Percentiles rank a stretch among this genome's conserved stretches.
phyloP scores from a whole-genome alignment of 2,113 vertebrate species.

The Struthidea cinerea region DNA sequence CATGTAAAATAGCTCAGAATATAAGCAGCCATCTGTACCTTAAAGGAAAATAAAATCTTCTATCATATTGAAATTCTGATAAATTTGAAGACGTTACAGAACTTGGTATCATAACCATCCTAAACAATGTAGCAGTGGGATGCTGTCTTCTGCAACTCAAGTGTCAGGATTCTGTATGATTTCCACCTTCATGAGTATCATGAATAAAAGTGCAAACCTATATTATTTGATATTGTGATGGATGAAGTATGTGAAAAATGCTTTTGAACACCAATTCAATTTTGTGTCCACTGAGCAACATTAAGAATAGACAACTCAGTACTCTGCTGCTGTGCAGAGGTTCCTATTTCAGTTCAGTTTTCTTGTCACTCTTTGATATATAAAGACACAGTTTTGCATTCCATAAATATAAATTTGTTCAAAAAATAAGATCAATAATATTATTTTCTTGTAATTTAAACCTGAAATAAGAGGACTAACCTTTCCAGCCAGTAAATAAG shows the following conservation, averaged over 20 bases:
- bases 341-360: not conserved
- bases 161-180: not conserved
- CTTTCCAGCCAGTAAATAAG: not conserved
- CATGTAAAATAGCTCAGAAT: slow-evolving; percentile 11
- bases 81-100: not conserved
- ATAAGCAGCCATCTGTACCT: slow-evolving; percentile 53
- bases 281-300: not conserved
- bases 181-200: not conserved
- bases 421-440: not conserved
- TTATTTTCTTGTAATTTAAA: not conserved
- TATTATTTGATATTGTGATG: not conserved
- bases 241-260: not conserved
- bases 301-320: not conserved
- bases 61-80: not conserved
- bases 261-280: not conserved
- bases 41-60: not conserved
- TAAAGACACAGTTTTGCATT: not conserved
- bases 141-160: not conserved
- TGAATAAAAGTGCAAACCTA: not conserved
- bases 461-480: not conserved
- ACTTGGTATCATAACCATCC: not conserved
- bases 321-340: not conserved
- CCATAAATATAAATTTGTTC: not conserved
- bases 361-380: not conserved
- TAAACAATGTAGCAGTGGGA: not conserved